A percentile compares a stretch with the other conserved stretches of the same genome.
Evolutionary conservation across 2,888 invertebrate genomes (phyloP).

Genomic region (Nezara viridula): DNA sequence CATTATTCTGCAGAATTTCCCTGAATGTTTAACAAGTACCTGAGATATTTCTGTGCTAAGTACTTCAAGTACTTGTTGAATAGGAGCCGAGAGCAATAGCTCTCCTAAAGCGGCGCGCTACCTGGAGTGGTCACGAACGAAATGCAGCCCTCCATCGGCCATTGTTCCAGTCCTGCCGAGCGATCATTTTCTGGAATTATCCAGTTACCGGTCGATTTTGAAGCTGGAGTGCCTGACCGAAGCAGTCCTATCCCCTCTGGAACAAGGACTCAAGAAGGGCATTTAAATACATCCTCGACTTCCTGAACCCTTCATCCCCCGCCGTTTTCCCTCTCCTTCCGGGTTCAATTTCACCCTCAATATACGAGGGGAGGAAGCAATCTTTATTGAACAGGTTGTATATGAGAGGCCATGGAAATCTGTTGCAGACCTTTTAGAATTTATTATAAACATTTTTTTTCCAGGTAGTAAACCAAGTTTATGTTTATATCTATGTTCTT

Average conservation of each 20-base stretch:
- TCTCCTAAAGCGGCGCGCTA: neutral
- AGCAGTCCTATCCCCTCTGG: neutral
- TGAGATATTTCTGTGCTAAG: too few species aligned
- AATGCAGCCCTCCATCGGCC: neutral
- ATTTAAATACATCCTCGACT: slow-evolving; percentile 25
- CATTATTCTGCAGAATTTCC: too few species aligned
- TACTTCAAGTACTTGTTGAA: neutral
- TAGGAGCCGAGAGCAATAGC: neutral
- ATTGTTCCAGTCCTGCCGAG: slow-evolving; percentile 13
- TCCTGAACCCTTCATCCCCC: slow-evolving; percentile 28
- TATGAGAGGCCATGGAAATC: slow-evolving; percentile 30
- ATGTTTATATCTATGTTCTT: too few species aligned
- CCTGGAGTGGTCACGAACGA: neutral
- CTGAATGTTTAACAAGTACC: too few species aligned
- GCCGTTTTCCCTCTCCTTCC: neutral
- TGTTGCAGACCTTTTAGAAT: slow-evolving; percentile 30
- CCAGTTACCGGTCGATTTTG: neutral
- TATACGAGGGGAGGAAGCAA: slow-evolving; percentile 8
- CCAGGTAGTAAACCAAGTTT: neutral
- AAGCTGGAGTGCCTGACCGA: slow-evolving; percentile 1
- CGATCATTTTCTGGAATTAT: slow-evolving; percentile 28
- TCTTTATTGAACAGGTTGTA: slow-evolving; percentile 25
- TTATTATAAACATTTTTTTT: too few species aligned
- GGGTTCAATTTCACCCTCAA: slow-evolving; percentile 13
- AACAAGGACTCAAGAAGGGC: slow-evolving; percentile 34